Percentiles rank a stretch among this genome's conserved stretches.
Conservation (phyloP, 2,113 vertebrate genomes). For the Cavia porcellus region DNA sequence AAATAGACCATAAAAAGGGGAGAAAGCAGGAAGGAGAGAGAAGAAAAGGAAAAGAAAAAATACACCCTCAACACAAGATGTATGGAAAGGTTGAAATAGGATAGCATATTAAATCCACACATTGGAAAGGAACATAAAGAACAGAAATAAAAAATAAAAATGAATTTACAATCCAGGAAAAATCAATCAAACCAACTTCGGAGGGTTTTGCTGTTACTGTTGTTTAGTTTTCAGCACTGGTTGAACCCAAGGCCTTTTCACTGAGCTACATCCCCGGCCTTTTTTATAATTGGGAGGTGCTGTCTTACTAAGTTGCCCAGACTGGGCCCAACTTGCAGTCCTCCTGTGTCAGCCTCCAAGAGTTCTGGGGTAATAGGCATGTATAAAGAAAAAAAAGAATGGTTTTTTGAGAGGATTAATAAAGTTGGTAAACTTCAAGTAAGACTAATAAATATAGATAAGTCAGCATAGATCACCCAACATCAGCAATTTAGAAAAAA, state of each 20-base stretch:
- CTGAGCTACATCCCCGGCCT: neutral
- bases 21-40: too few relatives aligned
- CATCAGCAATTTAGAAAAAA: neutral
- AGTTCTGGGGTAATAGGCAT: neutral
- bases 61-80: neutral
- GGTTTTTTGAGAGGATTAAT: conserved; percentile 17
- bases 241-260: neutral
- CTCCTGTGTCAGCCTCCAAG: neutral
- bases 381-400: neutral
- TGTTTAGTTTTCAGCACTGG: neutral
- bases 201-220: neutral
- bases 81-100: neutral
- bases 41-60: neutral
- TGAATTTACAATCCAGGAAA: conserved; percentile 1
- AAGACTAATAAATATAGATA: conserved; percentile 14
- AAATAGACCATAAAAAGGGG: too few relatives aligned
- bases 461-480: neutral
- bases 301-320: neutral
- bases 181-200: neutral
- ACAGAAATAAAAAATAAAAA: conserved; percentile 31
- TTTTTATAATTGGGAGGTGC: neutral
- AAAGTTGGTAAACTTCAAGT: conserved; percentile 40
- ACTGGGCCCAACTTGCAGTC: neutral
- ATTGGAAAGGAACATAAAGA: conserved; percentile 1
- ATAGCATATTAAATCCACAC: neutral